phyloP scores from a whole-genome alignment of 2,888 invertebrate species.

The Hymenopus coronatus region DNA sequence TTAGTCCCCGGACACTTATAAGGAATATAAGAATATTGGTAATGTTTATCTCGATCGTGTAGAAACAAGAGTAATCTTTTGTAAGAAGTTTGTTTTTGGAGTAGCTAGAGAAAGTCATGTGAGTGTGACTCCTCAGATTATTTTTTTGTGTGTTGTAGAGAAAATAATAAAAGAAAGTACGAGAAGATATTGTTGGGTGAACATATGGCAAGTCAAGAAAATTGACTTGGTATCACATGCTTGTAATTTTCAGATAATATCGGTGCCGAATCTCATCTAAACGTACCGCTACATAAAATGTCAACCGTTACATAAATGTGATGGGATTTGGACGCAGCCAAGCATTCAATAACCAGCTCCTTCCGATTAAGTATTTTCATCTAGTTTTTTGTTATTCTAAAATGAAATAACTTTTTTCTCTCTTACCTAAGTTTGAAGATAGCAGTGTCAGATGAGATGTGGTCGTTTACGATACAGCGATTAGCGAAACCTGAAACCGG shows the following conservation, averaged over 20 bases:
- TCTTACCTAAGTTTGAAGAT: background rate
- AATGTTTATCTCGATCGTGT: too few species aligned
- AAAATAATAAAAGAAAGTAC: too few species aligned
- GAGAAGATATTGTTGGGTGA: too few species aligned
- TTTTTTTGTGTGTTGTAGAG: too few species aligned
- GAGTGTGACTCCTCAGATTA: too few species aligned
- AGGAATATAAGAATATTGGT: too few species aligned
- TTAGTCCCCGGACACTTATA: too few species aligned
- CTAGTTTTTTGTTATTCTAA: background rate
- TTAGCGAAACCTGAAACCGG: background rate
- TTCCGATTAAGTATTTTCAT: background rate
- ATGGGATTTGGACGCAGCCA: background rate
- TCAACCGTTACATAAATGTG: background rate
- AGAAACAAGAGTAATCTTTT: too few species aligned
- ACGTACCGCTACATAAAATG: background rate
- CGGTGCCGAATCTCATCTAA: background rate
- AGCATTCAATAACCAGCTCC: background rate
- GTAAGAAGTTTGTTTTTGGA: too few species aligned
- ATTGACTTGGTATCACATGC: too few species aligned
- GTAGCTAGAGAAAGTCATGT: too few species aligned
- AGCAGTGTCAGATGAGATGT: background rate
- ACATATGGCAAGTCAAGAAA: too few species aligned
- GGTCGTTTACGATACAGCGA: background rate
- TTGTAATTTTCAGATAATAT: background rate
- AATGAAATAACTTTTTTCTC: background rate